Base-by-base conservation (phyloP, 2,888 invertebrate genomes). In the Caenorhabditis sp. region DNA sequence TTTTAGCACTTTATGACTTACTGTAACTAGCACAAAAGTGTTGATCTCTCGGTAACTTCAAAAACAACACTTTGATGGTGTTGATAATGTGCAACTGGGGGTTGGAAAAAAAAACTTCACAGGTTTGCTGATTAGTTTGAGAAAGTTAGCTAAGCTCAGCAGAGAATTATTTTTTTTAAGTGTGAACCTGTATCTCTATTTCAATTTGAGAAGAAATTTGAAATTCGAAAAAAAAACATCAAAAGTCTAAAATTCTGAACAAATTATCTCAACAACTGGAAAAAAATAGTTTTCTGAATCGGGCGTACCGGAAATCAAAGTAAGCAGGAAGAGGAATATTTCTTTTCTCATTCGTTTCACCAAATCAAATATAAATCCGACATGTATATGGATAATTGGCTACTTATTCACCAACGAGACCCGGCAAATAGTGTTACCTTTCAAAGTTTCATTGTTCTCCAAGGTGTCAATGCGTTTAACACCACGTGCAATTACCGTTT, bases 401-500 rank as follows among this genome's bases (percentile, higher is more conserved):
- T 43, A 17, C 43, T 10, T 43, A 43, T 17, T 14, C 17, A 43
- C 43, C 17, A 17, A 14, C 43, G 10, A 10, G 31, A n/a, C n/a
- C n/a, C n/a, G 5, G 31, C 31, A 31, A 31, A 31, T 31, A 31
- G 43, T 10, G 10, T 43, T 17, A 50, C 37, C 37, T 51, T 58
- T 6, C 31, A 31, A 6, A 10, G 31, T 4, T 50, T 65, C 53
- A 50, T 49, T 19, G 17, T 51, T 26, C 37, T 55, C 60, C 14
- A 17, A 26, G 62, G 69, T 69, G 69, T 6, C 58, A 69, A 65
- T 21, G 21, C 37, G 51, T 58, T 67, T 71, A 66, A 21, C 71
- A 67, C 71, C 43, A 43, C 43, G 43, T 43, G 43, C 14, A 43
- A 43, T 31, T 31, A 31, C 31, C 10, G 4, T 31, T 31, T 43